Evolutionary conservation across 2,113 vertebrate species (phyloP).

Genomic region (Aythya baeri): DNA sequence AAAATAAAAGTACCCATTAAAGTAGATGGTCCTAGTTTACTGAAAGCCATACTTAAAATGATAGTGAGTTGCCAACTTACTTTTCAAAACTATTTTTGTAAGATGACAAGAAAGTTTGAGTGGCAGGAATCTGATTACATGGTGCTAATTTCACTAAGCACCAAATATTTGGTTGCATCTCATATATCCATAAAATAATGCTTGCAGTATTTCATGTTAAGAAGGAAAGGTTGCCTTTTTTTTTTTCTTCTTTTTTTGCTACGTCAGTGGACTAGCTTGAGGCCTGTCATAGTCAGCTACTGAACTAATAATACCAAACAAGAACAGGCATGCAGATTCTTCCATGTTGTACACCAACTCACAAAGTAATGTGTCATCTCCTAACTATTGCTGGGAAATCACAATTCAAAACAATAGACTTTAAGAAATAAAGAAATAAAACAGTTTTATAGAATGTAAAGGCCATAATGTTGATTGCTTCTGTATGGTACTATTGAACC

Average conservation of each 20-base stretch:
- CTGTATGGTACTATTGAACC: neutral
- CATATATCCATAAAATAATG: neutral
- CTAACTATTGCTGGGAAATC: neutral
- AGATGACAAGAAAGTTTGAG: neutral
- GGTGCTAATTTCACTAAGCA: neutral
- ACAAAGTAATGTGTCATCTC: neutral
- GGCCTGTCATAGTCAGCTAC: neutral
- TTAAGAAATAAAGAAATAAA: neutral
- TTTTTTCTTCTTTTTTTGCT: neutral
- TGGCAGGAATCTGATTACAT: neutral
- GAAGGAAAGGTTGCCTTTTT: neutral
- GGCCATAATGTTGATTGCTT: neutral
- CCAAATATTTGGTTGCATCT: neutral
- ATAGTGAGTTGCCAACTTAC: neutral
- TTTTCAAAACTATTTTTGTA: neutral
- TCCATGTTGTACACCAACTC: neutral
- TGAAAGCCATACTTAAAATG: neutral
- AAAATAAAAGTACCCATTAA: slow-evolving; percentile 47
- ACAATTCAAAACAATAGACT: neutral
- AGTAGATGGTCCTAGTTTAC: neutral
- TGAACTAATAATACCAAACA: neutral
- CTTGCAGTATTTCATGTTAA: neutral
- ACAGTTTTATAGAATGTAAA: neutral
- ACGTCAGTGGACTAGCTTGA: neutral
- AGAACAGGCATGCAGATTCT: neutral